A percentile compares a stretch with the other conserved stretches of the same genome.
phyloP scores from a whole-genome alignment of 2,797 vertebrate genomes.

The Urosaurus nigricauda region DNA sequence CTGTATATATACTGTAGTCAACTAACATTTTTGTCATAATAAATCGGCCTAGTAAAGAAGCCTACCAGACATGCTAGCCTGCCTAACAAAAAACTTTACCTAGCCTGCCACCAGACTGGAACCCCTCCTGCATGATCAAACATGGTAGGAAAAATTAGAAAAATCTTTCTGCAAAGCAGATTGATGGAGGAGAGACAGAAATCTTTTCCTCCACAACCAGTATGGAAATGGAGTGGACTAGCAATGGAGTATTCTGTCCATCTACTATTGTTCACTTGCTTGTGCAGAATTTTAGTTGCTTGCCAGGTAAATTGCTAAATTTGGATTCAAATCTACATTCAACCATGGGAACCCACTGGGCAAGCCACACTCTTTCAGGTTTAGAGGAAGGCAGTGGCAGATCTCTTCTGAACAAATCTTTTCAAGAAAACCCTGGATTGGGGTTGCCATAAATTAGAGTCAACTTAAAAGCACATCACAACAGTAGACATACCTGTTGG shows the following conservation, averaged over 20 bases:
- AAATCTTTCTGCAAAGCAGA: not conserved
- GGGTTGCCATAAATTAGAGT: too few species aligned
- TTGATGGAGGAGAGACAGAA: not conserved
- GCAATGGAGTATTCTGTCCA: too few species aligned
- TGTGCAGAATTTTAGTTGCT: not conserved
- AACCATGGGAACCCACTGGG: too few species aligned
- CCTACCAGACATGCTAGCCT: not conserved
- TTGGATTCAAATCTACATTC: too few species aligned
- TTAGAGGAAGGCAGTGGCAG: not conserved
- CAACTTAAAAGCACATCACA: too few species aligned
- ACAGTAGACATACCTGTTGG: too few species aligned
- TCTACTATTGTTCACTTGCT: not conserved
- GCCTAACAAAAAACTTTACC: not conserved
- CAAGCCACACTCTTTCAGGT: too few species aligned
- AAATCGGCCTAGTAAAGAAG: not conserved
- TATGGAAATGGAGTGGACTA: not conserved
- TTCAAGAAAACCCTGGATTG: too few species aligned
- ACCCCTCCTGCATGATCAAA: not conserved
- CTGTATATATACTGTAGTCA: not conserved
- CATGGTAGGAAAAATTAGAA: not conserved
- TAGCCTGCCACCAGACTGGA: not conserved
- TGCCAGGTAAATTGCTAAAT: not conserved
- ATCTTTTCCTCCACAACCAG: not conserved
- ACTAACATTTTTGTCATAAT: not conserved
- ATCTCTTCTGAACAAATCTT: too few species aligned